Percentiles rank a stretch among this genome's conserved stretches.
These are phyloP conservation scores for Trachymyrmex cornetzi DNA, from an alignment of 1,140 invertebrate genomes.

Conservation along the genomic window DNA sequence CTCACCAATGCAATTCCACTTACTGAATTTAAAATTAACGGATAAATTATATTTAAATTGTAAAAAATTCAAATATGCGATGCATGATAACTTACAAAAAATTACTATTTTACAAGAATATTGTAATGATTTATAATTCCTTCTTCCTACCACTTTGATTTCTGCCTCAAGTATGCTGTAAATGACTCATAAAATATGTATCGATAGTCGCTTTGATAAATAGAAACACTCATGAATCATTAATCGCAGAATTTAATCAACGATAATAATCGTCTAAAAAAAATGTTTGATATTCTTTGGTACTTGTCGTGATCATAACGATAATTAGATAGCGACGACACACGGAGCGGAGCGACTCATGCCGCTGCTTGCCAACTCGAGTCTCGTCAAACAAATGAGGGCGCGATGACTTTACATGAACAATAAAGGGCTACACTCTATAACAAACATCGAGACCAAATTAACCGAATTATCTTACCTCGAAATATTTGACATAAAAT, in stretches of 20 bases:
- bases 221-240: not conserved
- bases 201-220: slow-evolving; percentile 3
- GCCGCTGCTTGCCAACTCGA: not conserved
- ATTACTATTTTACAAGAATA: not conserved
- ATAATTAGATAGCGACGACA: not conserved
- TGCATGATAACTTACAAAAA: not conserved
- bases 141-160: not conserved
- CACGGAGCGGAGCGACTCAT: not conserved
- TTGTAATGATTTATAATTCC: slow-evolving; percentile 1
- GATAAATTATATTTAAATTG: slow-evolving; percentile 7
- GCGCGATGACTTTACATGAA: not conserved
- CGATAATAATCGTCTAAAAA: not conserved
- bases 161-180: not conserved
- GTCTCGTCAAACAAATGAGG: not conserved
- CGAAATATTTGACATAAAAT: not conserved
- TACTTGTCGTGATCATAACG: not conserved
- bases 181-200: not conserved
- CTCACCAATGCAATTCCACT: not conserved
- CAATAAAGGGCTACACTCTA: not conserved
- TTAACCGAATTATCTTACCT: not conserved
- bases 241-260: slow-evolving; percentile 4
- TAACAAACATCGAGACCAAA: not conserved
- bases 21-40: not conserved
- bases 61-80: not conserved
- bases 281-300: not conserved